Percentiles rank a stretch among this genome's conserved stretches.
phyloP scores from a whole-genome alignment of 53 echinoderm and acorn worm species.

The Crossaster papposus region DNA sequence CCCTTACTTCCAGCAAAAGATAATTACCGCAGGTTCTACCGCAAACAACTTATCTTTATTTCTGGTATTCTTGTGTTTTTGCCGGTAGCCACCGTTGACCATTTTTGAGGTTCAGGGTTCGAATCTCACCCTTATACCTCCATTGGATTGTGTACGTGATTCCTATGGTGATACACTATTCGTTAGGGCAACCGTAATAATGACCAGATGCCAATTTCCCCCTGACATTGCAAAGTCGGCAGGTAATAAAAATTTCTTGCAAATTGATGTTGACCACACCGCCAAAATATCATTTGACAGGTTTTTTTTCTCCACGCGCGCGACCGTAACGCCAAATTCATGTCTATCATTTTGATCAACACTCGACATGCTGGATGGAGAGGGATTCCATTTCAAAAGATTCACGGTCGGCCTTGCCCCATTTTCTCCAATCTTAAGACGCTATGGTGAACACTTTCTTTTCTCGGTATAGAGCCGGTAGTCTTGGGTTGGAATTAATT shows the following conservation, averaged over 20 bases:
- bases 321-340: conserved; percentile 20
- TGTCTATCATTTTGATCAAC: conserved; percentile 51
- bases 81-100: no score
- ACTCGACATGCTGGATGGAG: conserved; percentile 29
- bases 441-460: no score
- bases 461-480: neutral
- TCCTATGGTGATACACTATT: neutral
- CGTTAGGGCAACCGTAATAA: neutral
- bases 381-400: conserved; percentile 52
- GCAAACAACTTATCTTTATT: no score
- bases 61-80: no score
- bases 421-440: conserved; percentile 36
- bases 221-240: neutral
- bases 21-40: no score
- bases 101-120: no score
- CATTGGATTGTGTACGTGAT: no score
- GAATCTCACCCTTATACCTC: no score
- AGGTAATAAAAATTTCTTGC: conserved; percentile 10
- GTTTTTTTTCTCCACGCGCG: no score
- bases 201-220: neutral
- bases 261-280: conserved; percentile 41
- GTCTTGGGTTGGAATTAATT: conserved; percentile 46
- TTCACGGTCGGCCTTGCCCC: conserved; percentile 34
- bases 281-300: conserved; percentile 19
- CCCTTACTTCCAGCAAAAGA: no score